Base-by-base conservation (phyloP, 2,797 vertebrate species). In the Typhlichthys subterraneus region DNA sequence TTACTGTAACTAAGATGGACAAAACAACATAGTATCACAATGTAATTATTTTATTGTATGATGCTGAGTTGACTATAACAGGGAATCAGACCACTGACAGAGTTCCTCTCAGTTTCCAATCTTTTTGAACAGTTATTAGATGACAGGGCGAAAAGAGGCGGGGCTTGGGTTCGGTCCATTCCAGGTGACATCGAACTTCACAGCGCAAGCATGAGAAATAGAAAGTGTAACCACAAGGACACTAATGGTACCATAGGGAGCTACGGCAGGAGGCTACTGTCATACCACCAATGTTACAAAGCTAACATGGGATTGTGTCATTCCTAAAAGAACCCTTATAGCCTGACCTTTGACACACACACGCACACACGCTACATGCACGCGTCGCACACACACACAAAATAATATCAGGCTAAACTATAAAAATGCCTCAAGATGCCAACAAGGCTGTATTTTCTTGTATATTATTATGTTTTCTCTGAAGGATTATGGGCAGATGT, bases 211-310 rank as follows among this genome's bases (percentile, higher is more conserved):
- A 45, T 38, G 49, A 75, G 57, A 33, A 4, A 46, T 42, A 15
- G 14, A 57, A 61, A 72, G 48, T 3, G 38, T 56, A 55, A 65
- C 61, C 70, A 3, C 11, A 11, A 5, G 1, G 56, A 23, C 17
- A 47, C 15, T 12, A 1, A 11, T 1, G 46, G 42, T 10, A 8
- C 9, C 17, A 19, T 15, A 9, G 1, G n/a, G 48, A 50, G 2
- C n/a, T 19, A 59, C 67, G 51, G 5, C 64, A 47, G 62, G 29
- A 73, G 69, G 77, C 59, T 46, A 53, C 12, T 57, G 75, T 76
- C 72, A 29, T 65, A 57, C 61, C 67, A 65, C 57, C 75, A 66
- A 47, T 12, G 49, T 76, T 72, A 80, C 61, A 73, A 33, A 72
- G 51, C 63, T 61, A 63, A 59, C 68, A 57, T 72, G 58, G 51